A percentile compares a stretch with the other conserved stretches of the same genome.
Conservation (phyloP, 2,113 vertebrate species). For the Mola mola region DNA sequence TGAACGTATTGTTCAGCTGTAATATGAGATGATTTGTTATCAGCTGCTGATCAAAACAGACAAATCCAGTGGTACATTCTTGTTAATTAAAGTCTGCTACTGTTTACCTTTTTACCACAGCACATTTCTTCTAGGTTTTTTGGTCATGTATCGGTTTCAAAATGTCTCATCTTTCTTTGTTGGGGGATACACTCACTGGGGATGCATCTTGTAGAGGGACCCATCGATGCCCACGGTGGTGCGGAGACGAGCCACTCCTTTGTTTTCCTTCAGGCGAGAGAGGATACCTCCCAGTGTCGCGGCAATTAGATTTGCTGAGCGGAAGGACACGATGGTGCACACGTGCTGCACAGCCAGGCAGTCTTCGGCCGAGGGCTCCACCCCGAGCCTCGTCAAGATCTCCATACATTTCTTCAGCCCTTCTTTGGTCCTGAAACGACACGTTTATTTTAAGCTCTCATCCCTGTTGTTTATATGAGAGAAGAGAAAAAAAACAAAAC, state of each 20-base stretch:
- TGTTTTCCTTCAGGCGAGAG: constrained; percentile 91
- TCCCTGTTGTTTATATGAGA: too few species aligned
- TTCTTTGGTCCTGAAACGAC: constrained; percentile 89
- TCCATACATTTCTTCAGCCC: constrained; percentile 95
- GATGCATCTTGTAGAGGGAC: constrained; percentile 98
- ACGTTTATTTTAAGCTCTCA: background rate
- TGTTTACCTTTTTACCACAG: too few species aligned
- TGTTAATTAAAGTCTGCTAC: too few species aligned
- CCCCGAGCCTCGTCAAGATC: constrained; percentile 90
- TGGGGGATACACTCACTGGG: constrained; percentile 87
- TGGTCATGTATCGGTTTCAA: too few species aligned
- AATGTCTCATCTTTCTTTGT: too few species aligned
- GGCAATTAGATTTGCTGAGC: constrained; percentile 93
- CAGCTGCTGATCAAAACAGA: too few species aligned
- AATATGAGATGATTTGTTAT: too few species aligned
- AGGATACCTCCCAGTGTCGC: constrained; percentile 90
- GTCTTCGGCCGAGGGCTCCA: constrained; percentile 94
- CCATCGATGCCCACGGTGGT: constrained; percentile 97
- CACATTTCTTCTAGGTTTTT: too few species aligned
- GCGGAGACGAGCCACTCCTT: constrained; percentile 88
- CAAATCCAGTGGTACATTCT: too few species aligned
- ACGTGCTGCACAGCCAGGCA: constrained; percentile 95
- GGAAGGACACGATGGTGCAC: constrained; percentile 95
- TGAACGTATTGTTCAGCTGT: too few species aligned
- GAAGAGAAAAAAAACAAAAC: background rate